Evolutionary conservation across 2,888 invertebrate genomes (phyloP), one percentile per base, ranked within the genome.

Genomic region (Trisateles emortualis): DNA sequence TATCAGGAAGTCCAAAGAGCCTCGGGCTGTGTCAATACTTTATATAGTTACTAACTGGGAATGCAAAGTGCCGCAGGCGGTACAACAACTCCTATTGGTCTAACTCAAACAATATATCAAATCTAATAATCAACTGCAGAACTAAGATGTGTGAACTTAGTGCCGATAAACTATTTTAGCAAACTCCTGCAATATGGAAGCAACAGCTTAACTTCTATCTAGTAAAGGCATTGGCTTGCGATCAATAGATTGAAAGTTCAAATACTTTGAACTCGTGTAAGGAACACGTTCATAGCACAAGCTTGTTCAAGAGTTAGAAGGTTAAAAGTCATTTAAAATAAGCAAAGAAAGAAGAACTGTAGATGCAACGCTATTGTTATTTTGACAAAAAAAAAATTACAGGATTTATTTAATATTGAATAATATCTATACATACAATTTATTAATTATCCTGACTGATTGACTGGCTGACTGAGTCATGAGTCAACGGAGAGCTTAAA

Each of bases 1-100:
- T 39, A 39, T 39, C 39, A 13, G 22, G 22, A 39, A 39, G 22
- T 39, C 22, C 39, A 39, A 11, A 39, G 6, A 8, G 39, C 39
- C 22, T 19, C 9, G 13, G 22, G 39, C 39, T 1, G 2, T n/a
- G 10, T 36, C 39, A 11, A 39, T 14, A 35, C 22, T 22, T 36
- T 36, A 11, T 39, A 11, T 11, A 11, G 39, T 6, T 10, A 10
- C 17, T n/a, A n/a, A 6, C 11, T 22, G 24, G 39, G 22, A 39
- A n/a, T 3, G 14, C 1, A 17, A 17, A 36, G 8, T n/a, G 16
- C 36, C 17, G 1, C 17, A 3, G 19, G 36, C 17, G 8, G 6
- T 16, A 8, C 29, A 11, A 11, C 32, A 14, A 14, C 36, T 16
- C 17, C 10, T 36, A 35, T 35, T 16, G 36, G 17, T 5, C 16